Conservation (phyloP, 2,113 vertebrate genomes). For the Nipponia nippon region DNA sequence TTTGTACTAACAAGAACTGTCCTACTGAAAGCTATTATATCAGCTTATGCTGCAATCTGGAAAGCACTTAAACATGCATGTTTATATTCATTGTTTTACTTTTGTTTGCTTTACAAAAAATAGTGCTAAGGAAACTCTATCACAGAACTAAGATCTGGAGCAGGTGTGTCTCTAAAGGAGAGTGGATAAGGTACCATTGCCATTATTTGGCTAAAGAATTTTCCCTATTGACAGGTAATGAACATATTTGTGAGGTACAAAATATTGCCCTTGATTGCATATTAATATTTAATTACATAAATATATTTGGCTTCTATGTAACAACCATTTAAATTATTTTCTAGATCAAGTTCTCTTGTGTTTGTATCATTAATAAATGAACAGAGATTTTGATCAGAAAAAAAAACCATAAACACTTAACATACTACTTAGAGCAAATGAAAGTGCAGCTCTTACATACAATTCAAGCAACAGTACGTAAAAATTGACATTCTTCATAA, state of each 20-base stretch:
- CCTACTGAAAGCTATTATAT: background rate
- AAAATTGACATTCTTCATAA: background rate
- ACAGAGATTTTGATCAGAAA: background rate
- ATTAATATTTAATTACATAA: background rate
- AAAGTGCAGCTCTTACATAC: background rate
- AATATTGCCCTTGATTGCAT: background rate
- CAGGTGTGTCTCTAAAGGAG: background rate
- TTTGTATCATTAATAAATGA: background rate
- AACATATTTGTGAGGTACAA: background rate
- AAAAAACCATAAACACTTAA: background rate
- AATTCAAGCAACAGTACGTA: background rate
- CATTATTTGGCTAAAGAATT: background rate
- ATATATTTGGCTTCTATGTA: background rate
- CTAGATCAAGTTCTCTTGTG: background rate
- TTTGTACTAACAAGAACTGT: background rate
- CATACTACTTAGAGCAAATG: background rate
- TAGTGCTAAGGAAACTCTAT: background rate
- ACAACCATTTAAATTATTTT: background rate
- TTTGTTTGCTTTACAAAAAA: background rate
- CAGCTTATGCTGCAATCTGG: background rate
- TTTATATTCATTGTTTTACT: background rate
- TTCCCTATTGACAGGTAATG: background rate
- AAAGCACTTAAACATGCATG: background rate
- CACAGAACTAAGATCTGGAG: background rate
- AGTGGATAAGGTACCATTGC: background rate